Percentiles rank a stretch among this genome's conserved stretches.
Conservation (phyloP, 2,113 vertebrate genomes). For the Petromus typicus region DNA sequence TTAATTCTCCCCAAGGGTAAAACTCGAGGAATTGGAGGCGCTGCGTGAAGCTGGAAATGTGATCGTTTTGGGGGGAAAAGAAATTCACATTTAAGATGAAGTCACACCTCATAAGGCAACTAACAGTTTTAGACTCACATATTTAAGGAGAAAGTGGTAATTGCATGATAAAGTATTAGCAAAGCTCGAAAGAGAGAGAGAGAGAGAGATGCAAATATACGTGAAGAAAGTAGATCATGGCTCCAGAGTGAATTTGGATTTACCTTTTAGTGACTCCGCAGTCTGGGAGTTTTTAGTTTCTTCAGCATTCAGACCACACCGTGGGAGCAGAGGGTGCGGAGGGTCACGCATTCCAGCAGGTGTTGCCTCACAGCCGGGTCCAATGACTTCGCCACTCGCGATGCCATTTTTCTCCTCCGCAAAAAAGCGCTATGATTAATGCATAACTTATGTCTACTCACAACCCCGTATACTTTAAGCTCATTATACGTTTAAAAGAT, state of each 20-base stretch:
- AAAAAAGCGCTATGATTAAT: neutral
- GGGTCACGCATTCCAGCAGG: neutral
- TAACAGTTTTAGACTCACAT: constrained; percentile 42
- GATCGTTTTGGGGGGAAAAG: constrained; percentile 43
- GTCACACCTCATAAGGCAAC: constrained; percentile 55
- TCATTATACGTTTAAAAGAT: neutral
- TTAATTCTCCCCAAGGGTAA: neutral
- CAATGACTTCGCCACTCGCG: neutral
- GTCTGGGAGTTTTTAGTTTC: neutral
- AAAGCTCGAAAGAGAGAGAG: neutral
- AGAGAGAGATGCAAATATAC: neutral
- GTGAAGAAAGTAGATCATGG: neutral
- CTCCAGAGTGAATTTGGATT: neutral
- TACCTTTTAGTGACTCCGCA: neutral
- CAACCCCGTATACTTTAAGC: neutral
- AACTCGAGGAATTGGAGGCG: neutral
- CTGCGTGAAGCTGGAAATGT: neutral
- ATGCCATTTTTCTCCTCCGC: neutral
- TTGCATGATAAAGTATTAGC: constrained; percentile 59
- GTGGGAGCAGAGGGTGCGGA: neutral
- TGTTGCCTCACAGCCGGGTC: fast-evolving
- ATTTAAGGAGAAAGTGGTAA: constrained; percentile 57
- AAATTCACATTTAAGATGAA: constrained; percentile 16
- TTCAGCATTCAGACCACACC: neutral
- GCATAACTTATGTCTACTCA: neutral